Conservation (phyloP, 1,140 invertebrate species). For the Eumaeus atala region DNA sequence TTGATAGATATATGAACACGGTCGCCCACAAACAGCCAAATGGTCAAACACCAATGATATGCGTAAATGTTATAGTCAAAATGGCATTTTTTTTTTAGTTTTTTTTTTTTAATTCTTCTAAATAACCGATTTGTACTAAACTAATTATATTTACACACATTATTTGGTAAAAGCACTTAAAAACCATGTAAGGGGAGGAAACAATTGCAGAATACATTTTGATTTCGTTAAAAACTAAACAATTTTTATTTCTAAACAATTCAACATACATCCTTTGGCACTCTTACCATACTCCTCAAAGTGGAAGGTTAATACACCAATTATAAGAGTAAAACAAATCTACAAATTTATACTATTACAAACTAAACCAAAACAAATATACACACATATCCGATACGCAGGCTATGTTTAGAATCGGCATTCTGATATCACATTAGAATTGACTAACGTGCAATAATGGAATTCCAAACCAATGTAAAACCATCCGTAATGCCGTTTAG, state of each 20-base stretch:
- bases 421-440: no score
- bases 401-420: neutral
- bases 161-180: slow-evolving; percentile 68
- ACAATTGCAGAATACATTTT: slow-evolving; percentile 16
- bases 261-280: slow-evolving; percentile 54
- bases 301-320: slow-evolving; percentile 9
- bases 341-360: slow-evolving; percentile 65
- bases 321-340: slow-evolving; percentile 36
- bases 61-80: slow-evolving; percentile 17
- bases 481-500: slow-evolving; percentile 2
- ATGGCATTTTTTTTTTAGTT: slow-evolving; percentile 8
- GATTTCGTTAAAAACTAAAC: slow-evolving; percentile 13
- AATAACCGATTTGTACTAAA: slow-evolving; percentile 68
- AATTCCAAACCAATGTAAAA: no score
- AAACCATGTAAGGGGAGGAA: slow-evolving; percentile 28
- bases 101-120: slow-evolving; percentile 30
- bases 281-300: slow-evolving; percentile 41
- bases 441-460: no score
- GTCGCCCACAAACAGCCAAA: slow-evolving; percentile 3
- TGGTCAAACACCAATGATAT: slow-evolving; percentile 31
- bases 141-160: slow-evolving; percentile 58
- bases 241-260: slow-evolving; percentile 9
- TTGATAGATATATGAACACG: no score
- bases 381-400: slow-evolving; percentile 53
- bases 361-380: slow-evolving; percentile 58